These are phyloP conservation scores for Hydra vulgaris DNA, from an alignment of 30 jellyfish, hydroid and myxozoan genomes.

Conservation along the genomic window DNA sequence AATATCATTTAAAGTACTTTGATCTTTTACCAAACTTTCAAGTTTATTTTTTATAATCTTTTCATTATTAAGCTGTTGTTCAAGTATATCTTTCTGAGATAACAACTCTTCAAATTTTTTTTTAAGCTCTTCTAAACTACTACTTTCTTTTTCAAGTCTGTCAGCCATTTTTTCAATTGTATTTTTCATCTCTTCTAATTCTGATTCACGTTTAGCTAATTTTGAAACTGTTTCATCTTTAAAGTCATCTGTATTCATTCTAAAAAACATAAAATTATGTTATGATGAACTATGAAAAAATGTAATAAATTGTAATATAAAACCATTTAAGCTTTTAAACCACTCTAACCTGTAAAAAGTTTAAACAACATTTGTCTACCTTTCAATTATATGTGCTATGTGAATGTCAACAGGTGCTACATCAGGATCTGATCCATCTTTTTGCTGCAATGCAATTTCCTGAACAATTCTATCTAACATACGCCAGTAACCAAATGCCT, in stretches of 20 bases:
- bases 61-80: constrained; percentile 77
- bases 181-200: constrained; percentile 82
- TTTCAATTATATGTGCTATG: constrained; percentile 73
- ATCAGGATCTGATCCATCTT: constrained; percentile 94
- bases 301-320: too few species aligned
- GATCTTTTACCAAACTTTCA: constrained; percentile 88
- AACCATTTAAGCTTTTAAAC: too few species aligned
- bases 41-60: constrained; percentile 50
- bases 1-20: constrained; percentile 91
- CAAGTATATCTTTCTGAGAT: constrained; percentile 40
- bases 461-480: constrained; percentile 87
- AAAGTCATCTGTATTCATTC: constrained; percentile 96
- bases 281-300: not conserved
- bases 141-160: constrained; percentile 81
- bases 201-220: constrained; percentile 88
- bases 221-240: constrained; percentile 97
- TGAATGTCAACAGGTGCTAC: constrained; percentile 77
- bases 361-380: constrained; percentile 40
- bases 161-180: constrained; percentile 98
- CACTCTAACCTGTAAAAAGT: too few species aligned
- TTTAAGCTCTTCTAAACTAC: constrained; percentile 65
- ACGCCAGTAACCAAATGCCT: constrained; percentile 81
- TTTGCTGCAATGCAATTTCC: constrained; percentile 86
- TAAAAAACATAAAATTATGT: constrained; percentile 12
- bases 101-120: constrained; percentile 71